A percentile compares a stretch with the other conserved stretches of the same genome.
These are phyloP conservation scores for Protonibea diacanthus DNA, from an alignment of 2,797 vertebrate genomes.

Conservation along the genomic window DNA sequence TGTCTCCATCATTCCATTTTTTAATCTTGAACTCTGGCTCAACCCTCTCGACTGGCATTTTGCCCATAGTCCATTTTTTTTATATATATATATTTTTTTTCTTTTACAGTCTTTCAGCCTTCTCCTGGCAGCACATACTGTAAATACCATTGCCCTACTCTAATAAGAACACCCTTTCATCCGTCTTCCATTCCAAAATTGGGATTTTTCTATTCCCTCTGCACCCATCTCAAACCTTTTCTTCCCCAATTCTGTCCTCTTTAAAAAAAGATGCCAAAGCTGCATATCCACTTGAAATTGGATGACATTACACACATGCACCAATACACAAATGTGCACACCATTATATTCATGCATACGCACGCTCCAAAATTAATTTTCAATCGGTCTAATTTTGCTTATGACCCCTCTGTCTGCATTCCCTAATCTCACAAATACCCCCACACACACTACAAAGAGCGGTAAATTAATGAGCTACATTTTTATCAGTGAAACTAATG, in stretches of 20 bases:
- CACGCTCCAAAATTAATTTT: conserved; percentile 56
- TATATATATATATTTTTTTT: too few species aligned
- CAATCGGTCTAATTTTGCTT: conserved; percentile 54
- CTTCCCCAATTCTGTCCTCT: not conserved
- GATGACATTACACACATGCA: not conserved
- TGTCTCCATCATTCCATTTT: conserved; percentile 8
- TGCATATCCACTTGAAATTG: not conserved
- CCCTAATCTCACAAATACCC: conserved; percentile 18
- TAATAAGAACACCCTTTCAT: conserved; percentile 12
- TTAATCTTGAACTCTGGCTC: conserved; percentile 18
- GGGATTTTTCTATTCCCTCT: not conserved
- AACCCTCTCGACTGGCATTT: not conserved
- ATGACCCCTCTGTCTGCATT: conserved; percentile 37
- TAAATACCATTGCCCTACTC: conserved; percentile 13
- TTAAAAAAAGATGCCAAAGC: conserved; percentile 1
- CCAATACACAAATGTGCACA: conserved; percentile 17
- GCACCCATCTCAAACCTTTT: not conserved
- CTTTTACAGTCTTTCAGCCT: not conserved
- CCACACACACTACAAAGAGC: conserved; percentile 46
- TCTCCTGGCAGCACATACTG: not conserved
- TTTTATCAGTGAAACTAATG: conserved; percentile 77
- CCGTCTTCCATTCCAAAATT: not conserved
- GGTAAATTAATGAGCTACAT: conserved; percentile 70
- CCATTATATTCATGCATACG: conserved; percentile 7
- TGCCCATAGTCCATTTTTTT: not conserved